Evolutionary conservation across 2,888 invertebrate species (phyloP).

Genomic region (Rotaria macrura): DNA sequence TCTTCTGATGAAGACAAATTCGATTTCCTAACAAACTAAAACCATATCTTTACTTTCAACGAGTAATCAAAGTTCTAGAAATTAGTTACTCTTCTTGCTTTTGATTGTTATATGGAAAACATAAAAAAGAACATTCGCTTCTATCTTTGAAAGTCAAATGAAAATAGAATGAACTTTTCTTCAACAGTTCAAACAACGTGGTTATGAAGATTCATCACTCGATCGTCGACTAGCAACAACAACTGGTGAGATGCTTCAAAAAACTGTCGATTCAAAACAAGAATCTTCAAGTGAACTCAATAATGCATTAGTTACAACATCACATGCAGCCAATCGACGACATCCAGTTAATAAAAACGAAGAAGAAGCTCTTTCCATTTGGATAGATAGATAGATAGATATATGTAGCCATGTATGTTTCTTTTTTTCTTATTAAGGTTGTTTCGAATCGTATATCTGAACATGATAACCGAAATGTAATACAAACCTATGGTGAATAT

Average conservation of each 20-base stretch:
- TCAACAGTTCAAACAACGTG: background rate
- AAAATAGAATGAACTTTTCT: too few species aligned
- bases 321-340: background rate
- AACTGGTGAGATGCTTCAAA: background rate
- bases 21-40: too few species aligned
- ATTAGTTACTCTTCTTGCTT: background rate
- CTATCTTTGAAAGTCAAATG: too few species aligned
- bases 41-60: too few species aligned
- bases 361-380: too few species aligned
- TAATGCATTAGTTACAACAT: background rate
- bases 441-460: background rate
- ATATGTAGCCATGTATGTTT: too few species aligned
- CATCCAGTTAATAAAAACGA: background rate
- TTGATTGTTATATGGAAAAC: background rate
- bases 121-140: too few species aligned
- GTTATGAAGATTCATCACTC: background rate
- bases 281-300: background rate
- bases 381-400: too few species aligned
- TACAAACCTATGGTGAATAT: conserved; percentile 32
- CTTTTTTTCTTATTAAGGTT: background rate
- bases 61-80: too few species aligned
- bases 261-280: background rate
- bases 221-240: conserved; percentile 2
- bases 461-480: conserved; percentile 31
- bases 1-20: too few species aligned